Percentiles rank a stretch among this genome's conserved stretches.
phyloP scores from a whole-genome alignment of 2,888 invertebrate genomes.

The Tenthredo livida region DNA sequence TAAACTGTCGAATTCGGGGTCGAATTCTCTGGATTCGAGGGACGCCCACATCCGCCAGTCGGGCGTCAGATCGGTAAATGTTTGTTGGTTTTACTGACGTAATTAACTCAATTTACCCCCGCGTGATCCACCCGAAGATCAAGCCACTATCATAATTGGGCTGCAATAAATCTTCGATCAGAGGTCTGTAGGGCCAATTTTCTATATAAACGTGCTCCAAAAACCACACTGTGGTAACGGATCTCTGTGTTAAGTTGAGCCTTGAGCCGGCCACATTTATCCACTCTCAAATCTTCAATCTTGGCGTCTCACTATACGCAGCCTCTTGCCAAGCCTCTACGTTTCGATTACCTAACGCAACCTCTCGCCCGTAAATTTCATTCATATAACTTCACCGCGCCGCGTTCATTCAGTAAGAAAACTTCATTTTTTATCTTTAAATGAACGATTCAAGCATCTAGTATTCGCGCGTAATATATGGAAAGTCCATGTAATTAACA shows the following conservation, averaged over 20 bases:
- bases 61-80: constrained; percentile 60
- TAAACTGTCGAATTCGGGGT: constrained; percentile 62
- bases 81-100: constrained; percentile 64
- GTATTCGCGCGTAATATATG: background rate
- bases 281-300: constrained; percentile 32
- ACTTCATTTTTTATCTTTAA: background rate
- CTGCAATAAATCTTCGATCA: constrained; percentile 55
- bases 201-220: constrained; percentile 38
- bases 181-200: constrained; percentile 33
- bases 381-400: constrained; percentile 22
- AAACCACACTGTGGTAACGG: constrained; percentile 39
- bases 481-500: background rate
- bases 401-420: constrained; percentile 3
- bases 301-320: constrained; percentile 6
- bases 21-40: constrained; percentile 39
- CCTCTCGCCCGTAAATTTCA: constrained; percentile 27
- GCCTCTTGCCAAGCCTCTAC: constrained; percentile 27
- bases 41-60: constrained; percentile 67
- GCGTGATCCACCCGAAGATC: constrained; percentile 57
- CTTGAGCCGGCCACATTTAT: constrained; percentile 8
- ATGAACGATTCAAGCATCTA: background rate
- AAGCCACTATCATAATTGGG: constrained; percentile 58
- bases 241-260: constrained; percentile 26
- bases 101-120: constrained; percentile 62
- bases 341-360: constrained; percentile 42